Base-by-base conservation (phyloP, 1,140 invertebrate species). In the Caenorhabditis brenneri region DNA sequence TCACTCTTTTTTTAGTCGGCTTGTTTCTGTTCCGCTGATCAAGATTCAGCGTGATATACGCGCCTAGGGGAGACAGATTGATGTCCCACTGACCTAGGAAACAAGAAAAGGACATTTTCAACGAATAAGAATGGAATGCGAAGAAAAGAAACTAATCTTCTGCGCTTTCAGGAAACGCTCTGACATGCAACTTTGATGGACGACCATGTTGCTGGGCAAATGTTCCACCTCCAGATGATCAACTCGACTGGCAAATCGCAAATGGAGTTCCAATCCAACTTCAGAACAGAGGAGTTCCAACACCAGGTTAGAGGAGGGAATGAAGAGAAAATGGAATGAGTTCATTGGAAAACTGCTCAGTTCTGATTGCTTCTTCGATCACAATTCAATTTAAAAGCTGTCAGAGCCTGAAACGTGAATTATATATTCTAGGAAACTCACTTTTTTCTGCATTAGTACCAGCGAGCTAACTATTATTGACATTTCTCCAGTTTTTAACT, bases 181-280 rank as follows among this genome's bases (percentile, higher is more conserved):
- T 90, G 51, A 85, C 81, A 80, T 90, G 89, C 81, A 85, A 91
- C 53, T 89, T 90, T 78, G 89, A 90, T 80, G 87, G 87, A 79
- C 46, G 81, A 22, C 86, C 87, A 5, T 90, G 89, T 53, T 90
- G 89, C 65, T 90, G 89, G 89, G 89, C 90, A 5, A 90, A 90
- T 84, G 87, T 90, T 4, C 87, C 90, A 29, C 80, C 88, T 16
- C 89, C 89, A 33, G 89, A 90, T 55, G 89, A 90, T 60, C 89
- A 90, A 84, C 87, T 90, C 80, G 89, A 90, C 80, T 90, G 89
- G 88, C 82, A 89, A 79, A 49, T 83, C 81, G 89, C 84, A 4
- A 80, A 53, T 58, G 89, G 87, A n/a, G 53, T 80, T 15, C 89
- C 87, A 22, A 80, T 88, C 16, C 80, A 80, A n/a, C 39, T 79